These are phyloP conservation scores for Nematostella vectensis DNA, from an alignment of 92 coral and sea anemone species.

Conservation along the genomic window DNA sequence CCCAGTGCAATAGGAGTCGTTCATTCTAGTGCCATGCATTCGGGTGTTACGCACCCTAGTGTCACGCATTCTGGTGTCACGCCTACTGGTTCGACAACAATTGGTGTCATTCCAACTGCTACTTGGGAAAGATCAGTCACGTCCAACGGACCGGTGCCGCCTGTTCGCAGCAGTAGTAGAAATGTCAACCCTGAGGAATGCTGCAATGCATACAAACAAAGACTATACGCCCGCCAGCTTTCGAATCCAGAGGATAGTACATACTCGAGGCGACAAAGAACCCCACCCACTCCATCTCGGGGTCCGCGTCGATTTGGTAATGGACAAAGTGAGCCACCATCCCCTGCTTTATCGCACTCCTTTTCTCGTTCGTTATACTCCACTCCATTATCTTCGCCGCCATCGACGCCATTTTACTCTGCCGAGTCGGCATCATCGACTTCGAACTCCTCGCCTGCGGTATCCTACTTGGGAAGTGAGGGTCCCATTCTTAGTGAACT, in stretches of 20 bases:
- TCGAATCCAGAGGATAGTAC: slow-evolving; percentile 40
- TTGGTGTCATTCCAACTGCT: too few species aligned
- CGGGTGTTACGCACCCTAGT: too few species aligned
- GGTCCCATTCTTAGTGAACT: slow-evolving; percentile 45
- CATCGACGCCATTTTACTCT: slow-evolving; percentile 61
- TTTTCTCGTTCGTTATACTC: slow-evolving; percentile 59
- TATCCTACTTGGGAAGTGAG: slow-evolving; percentile 53
- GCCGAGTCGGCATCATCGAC: slow-evolving; percentile 67
- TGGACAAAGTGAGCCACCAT: slow-evolving; percentile 45
- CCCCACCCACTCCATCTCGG: slow-evolving; percentile 32
- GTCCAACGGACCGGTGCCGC: slow-evolving; percentile 21
- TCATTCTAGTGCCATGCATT: too few species aligned
- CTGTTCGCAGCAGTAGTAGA: slow-evolving; percentile 43
- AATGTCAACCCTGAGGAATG: slow-evolving; percentile 20
- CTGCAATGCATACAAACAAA: slow-evolving; percentile 27
- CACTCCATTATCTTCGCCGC: slow-evolving; percentile 70
- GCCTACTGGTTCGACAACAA: too few species aligned
- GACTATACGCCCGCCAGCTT: slow-evolving; percentile 26
- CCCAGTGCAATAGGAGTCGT: too few species aligned
- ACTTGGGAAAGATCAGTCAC: slow-evolving; percentile 3
- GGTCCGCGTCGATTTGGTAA: slow-evolving; percentile 27
- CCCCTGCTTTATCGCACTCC: slow-evolving; percentile 65
- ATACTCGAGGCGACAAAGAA: slow-evolving; percentile 20
- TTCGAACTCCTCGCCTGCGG: slow-evolving; percentile 60
- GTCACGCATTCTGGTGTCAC: too few species aligned